A percentile compares a stretch with the other conserved stretches of the same genome.
Evolutionary conservation across 2,113 vertebrate species (phyloP).

Genomic region (Callionymus lyra): DNA sequence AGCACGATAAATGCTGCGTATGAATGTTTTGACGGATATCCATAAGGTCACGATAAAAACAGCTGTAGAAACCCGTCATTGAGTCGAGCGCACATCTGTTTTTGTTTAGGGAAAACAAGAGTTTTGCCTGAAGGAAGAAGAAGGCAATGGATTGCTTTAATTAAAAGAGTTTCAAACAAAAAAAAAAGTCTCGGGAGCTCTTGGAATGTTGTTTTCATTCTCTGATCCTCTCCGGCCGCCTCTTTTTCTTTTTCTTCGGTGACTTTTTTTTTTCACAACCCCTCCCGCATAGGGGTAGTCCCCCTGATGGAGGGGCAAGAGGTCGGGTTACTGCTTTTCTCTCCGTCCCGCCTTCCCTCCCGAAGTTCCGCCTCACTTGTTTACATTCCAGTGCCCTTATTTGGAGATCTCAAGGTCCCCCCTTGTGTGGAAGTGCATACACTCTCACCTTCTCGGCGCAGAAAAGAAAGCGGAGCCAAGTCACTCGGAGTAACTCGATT

Average conservation of each 20-base stretch:
- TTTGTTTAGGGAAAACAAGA: conserved; percentile 23
- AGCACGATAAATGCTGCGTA: conserved; percentile 15
- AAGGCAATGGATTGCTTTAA: conserved; percentile 50
- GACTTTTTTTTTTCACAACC: conserved; percentile 10
- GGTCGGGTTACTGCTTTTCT: conserved; percentile 70
- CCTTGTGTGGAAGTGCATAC: conserved; percentile 51
- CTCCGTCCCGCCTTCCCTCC: conserved; percentile 33
- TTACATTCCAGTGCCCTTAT: conserved; percentile 78
- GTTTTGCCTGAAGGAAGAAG: conserved; percentile 41
- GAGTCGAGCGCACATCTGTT: conserved; percentile 53
- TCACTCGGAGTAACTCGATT: conserved; percentile 27
- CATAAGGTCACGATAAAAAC: conserved; percentile 31
- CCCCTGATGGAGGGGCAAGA: conserved; percentile 39
- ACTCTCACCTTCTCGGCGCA: conserved; percentile 50
- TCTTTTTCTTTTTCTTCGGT: conserved; percentile 11
- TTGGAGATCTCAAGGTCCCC: conserved; percentile 60
- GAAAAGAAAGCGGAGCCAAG: conserved; percentile 41
- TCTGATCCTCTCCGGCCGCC: conserved; percentile 16
- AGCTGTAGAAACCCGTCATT: conserved; percentile 35
- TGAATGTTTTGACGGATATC: conserved; percentile 24
- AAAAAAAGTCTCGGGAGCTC: conserved; percentile 41
- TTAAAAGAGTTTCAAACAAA: conserved; percentile 58
- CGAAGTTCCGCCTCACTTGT: conserved; percentile 68
- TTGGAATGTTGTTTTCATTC: conserved; percentile 67
- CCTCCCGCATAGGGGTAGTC: conserved; percentile 46